Conservation (phyloP, 1,140 invertebrate species). For the Pseudomyrmex sp. region DNA sequence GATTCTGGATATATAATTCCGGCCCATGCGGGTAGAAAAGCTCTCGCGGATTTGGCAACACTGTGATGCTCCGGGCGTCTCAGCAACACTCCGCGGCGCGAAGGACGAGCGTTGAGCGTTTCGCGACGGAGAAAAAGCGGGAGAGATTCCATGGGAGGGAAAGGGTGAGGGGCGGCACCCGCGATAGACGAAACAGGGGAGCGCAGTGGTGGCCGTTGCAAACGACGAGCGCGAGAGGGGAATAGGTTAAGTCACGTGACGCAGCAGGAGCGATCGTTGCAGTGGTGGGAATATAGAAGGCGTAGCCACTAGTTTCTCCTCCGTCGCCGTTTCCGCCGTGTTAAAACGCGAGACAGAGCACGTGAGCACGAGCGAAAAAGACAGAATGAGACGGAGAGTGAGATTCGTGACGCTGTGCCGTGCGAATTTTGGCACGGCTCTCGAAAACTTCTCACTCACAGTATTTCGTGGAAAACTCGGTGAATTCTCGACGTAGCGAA, state of each 20-base stretch:
- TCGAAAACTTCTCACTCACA: constrained; percentile 76
- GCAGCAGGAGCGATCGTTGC: constrained; percentile 41
- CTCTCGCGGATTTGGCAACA: constrained; percentile 74
- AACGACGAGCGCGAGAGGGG: constrained; percentile 59
- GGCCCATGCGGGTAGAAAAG: constrained; percentile 60
- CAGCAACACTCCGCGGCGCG: constrained; percentile 71
- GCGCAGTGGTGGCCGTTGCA: constrained; percentile 54
- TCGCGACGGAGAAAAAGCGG: constrained; percentile 63
- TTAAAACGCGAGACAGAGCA: constrained; percentile 24
- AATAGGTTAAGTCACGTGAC: constrained; percentile 38
- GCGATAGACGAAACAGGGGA: constrained; percentile 67
- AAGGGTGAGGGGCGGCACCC: constrained; percentile 75
- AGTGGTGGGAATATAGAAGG: constrained; percentile 57
- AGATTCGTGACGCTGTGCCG: constrained; percentile 73
- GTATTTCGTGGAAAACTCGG: constrained; percentile 72
- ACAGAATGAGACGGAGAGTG: constrained; percentile 13
- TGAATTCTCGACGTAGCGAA: constrained; percentile 64
- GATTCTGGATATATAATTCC: constrained; percentile 69
- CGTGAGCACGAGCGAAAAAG: neutral
- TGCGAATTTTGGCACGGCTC: constrained; percentile 82
- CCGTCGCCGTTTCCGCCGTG: constrained; percentile 47
- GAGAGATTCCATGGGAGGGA: constrained; percentile 58
- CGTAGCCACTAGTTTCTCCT: constrained; percentile 64
- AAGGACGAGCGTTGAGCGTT: constrained; percentile 66
- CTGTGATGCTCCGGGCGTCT: constrained; percentile 72